phyloP scores from a whole-genome alignment of 1,140 invertebrate species.

The Drosophila seguyi region DNA sequence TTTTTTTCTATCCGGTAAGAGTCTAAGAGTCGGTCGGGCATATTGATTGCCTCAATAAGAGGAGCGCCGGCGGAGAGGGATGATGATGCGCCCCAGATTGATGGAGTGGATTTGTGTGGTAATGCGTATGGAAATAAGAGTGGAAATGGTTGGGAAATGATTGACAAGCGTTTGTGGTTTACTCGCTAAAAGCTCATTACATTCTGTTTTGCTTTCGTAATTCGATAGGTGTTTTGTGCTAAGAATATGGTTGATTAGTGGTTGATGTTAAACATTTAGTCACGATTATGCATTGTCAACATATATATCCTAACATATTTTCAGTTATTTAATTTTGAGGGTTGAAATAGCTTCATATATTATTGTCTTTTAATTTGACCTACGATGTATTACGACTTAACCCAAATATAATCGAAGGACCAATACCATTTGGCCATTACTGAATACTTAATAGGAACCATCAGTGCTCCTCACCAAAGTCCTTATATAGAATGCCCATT shows the following conservation, averaged over 20 bases:
- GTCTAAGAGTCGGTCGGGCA: constrained; percentile 42
- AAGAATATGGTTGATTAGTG: neutral
- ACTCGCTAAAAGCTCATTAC: constrained; percentile 38
- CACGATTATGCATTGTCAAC: neutral
- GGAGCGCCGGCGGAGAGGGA: neutral
- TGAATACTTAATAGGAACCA: neutral
- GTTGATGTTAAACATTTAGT: constrained; percentile 10
- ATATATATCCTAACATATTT: neutral
- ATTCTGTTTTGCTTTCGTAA: constrained; percentile 20
- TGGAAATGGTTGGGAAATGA: constrained; percentile 40
- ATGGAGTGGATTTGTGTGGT: constrained; percentile 56
- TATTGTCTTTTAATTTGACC: neutral
- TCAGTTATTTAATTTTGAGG: neutral
- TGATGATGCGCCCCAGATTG: constrained; percentile 29
- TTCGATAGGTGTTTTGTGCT: constrained; percentile 23
- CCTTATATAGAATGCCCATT: neutral
- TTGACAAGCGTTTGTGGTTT: constrained; percentile 57
- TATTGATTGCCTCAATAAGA: constrained; percentile 58
- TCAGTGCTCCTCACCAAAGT: neutral
- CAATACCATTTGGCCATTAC: neutral
- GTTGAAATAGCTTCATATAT: too few relatives aligned
- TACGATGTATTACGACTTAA: neutral
- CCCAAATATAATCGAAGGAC: neutral
- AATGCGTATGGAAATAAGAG: constrained; percentile 38
- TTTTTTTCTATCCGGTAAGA: constrained; percentile 16